phyloP scores from a whole-genome alignment of 2,888 invertebrate species.

The Diarsia rubi region DNA sequence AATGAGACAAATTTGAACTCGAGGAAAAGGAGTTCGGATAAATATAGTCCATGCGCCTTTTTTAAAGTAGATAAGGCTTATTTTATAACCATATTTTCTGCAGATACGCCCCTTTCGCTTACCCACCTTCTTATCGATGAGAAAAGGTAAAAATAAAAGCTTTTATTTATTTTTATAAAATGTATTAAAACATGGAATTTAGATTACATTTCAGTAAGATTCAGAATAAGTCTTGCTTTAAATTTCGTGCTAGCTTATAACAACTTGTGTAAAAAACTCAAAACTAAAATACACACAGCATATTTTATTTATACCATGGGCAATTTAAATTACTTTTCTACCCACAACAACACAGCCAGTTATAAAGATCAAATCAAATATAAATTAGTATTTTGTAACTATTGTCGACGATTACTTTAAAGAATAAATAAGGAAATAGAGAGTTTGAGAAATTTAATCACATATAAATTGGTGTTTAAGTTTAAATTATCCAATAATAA shows the following conservation, averaged over 20 bases:
- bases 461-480: slow-evolving; percentile 36
- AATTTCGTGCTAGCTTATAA: slow-evolving; percentile 71
- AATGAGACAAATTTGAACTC: neutral
- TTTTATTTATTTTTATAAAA: slow-evolving; percentile 81
- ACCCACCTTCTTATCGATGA: neutral
- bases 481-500: slow-evolving; percentile 37
- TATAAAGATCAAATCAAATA: slow-evolving; percentile 62
- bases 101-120: neutral
- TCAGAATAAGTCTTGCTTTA: slow-evolving; percentile 70
- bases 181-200: slow-evolving; percentile 89
- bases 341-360: slow-evolving; percentile 65
- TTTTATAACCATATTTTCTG: neutral
- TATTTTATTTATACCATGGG: slow-evolving; percentile 34
- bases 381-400: slow-evolving; percentile 47
- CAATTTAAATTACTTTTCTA: slow-evolving; percentile 50
- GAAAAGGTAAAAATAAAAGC: slow-evolving; percentile 29
- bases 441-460: slow-evolving; percentile 31
- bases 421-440: slow-evolving; percentile 46
- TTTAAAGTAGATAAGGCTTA: neutral
- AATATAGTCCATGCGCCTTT: neutral
- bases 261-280: slow-evolving; percentile 56
- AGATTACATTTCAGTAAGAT: slow-evolving; percentile 78
- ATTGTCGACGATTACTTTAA: slow-evolving; percentile 41
- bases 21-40: neutral
- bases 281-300: slow-evolving; percentile 33